These are phyloP conservation scores for Momotus momota DNA, from an alignment of 2,797 vertebrate species.

Conservation along the genomic window DNA sequence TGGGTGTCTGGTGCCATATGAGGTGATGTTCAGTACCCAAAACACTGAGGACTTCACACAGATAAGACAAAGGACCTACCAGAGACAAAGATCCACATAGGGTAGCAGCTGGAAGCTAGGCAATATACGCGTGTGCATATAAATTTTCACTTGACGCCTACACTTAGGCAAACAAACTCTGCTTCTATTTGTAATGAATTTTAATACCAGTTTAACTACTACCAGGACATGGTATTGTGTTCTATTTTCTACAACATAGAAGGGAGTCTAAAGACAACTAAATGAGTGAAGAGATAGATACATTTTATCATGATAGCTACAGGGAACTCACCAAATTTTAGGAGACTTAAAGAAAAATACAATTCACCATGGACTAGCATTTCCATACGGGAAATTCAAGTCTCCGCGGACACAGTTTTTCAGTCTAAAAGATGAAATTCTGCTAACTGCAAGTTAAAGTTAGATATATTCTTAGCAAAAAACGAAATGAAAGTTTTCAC, in stretches of 20 bases:
- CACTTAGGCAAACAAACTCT: neutral
- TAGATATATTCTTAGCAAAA: neutral
- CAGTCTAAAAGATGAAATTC: neutral
- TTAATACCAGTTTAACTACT: neutral
- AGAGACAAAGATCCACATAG: neutral
- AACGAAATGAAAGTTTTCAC: neutral
- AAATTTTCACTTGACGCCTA: neutral
- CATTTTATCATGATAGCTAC: neutral
- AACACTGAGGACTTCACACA: neutral
- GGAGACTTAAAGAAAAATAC: neutral
- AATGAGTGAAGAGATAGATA: neutral
- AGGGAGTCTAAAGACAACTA: neutral
- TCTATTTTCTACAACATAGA: neutral
- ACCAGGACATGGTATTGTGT: neutral
- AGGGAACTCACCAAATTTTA: neutral
- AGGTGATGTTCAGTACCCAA: neutral
- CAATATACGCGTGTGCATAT: neutral
- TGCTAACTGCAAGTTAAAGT: neutral
- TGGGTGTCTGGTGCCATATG: rapidly evolving
- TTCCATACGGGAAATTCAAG: neutral
- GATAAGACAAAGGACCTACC: neutral
- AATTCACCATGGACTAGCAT: neutral
- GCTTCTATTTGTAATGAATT: neutral
- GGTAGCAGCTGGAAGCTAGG: neutral
- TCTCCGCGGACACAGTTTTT: neutral